Conservation (phyloP, 2,113 vertebrate species). For the Amphiprion percula region DNA sequence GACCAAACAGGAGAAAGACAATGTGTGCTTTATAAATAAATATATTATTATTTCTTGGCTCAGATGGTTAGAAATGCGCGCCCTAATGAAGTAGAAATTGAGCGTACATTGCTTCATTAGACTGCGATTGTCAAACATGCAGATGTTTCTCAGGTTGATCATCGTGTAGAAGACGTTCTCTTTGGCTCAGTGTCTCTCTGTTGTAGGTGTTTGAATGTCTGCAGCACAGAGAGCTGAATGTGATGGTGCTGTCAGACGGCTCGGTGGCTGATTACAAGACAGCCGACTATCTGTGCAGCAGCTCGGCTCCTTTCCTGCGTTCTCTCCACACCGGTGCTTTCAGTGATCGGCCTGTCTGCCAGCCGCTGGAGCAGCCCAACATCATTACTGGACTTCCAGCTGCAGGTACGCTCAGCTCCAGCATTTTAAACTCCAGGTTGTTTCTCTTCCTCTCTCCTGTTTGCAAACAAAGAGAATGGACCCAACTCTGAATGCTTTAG, state of each 20-base stretch:
- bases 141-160: no score
- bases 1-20: neutral
- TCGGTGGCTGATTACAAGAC: slow-evolving; percentile 92
- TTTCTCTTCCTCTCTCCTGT: neutral
- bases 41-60: neutral
- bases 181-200: neutral
- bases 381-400: slow-evolving; percentile 91
- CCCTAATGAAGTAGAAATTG: no score
- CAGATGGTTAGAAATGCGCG: neutral
- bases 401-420: slow-evolving; percentile 84
- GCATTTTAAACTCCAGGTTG: neutral
- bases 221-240: slow-evolving; percentile 83
- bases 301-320: slow-evolving; percentile 89
- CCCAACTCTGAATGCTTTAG: slow-evolving; percentile 13
- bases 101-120: no score
- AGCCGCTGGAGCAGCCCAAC: slow-evolving; percentile 92
- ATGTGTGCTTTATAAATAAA: no score
- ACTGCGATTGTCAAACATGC: no score
- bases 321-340: slow-evolving; percentile 88
- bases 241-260: slow-evolving; percentile 90
- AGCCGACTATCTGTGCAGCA: slow-evolving; percentile 84
- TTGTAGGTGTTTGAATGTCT: slow-evolving; percentile 89
- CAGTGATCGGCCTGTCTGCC: slow-evolving; percentile 80
- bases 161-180: neutral
- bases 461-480: slow-evolving; percentile 1